Evolutionary conservation across 2,888 invertebrate species (phyloP), one percentile per base, ranked within the genome.

Genomic region (Heterodera filipjevi): DNA sequence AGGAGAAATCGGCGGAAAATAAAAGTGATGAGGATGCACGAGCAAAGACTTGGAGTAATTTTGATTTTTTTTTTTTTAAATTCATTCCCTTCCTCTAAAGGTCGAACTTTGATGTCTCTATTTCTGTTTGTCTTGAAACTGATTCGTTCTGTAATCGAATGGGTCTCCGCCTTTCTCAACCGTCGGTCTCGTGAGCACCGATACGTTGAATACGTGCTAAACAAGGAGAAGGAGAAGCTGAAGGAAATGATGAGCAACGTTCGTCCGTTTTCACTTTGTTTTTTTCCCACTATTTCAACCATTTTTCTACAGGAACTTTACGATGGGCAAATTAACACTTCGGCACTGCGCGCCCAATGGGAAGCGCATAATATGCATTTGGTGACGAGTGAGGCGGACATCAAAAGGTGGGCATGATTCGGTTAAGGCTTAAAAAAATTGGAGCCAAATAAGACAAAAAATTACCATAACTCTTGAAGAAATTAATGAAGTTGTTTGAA

Each of bases 151-250:
- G 44, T 70, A 5, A 59, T 84, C 12, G 79, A 76, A 53, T 83
- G 76, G 78, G 35, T 70, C 3, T 72, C 84, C n/a, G 84, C 82
- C n/a, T 81, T 86, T 78, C 73, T 85, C 71, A 95, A 97, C 91
- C 92, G 92, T 85, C 93, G 94, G 86, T 98, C 98, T 0, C 92
- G 94, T 77, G 96, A 98, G 90, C 97, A 97, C 90, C 93, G 98
- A 88, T 96, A 95, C 89, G 95, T 99, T 0, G 94, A 96, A 35
- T 93, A 93, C 84, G 94, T 95, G 44, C 92, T 99, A 77, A 93
- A 93, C 0, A 92, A 93, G 81, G 98, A 99, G 89, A 96, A 96
- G 82, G 80, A 53, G 66, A 44, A 78, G n/a, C 73, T 83, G 68
- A 80, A 82, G 53, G 44, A 80, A 46, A 70, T 77, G 49, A 84